Evolutionary conservation across 2,113 vertebrate species (phyloP), one percentile per base, ranked within the genome.

Genomic region (Machaerirhynchus nigripectus): DNA sequence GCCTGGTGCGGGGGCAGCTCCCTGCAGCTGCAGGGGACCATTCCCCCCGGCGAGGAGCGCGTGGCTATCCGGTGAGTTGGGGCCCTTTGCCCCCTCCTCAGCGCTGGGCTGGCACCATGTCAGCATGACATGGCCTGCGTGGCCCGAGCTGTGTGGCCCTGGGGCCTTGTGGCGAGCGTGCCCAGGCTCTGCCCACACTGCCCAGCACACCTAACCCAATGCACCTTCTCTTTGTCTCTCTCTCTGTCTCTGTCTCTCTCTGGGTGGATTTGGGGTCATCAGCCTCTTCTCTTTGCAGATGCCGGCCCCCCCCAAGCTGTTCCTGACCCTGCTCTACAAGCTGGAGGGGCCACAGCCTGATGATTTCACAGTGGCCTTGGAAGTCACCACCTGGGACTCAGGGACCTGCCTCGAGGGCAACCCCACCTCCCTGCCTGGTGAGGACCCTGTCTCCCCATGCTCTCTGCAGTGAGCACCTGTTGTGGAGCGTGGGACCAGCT

Each of bases 251-350:
- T 93, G 19, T 96, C 87, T 96, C 61, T 95, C 35, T 96, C 84
- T 88, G 94, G 96, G 94, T 96, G 96, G 96, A 95, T 88, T 6
- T 86, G 97, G 96, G 96, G 95, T 96, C 82, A 73, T 82, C 95
- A 99, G 99, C 97, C 96, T 99, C 71, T 99, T 99, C 90, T 99
- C 99, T 71, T 97, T 99, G 76, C 98, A 99, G 70, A 91, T 99
- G 16, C 97, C 97, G 0, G 87, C 98, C 11, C 97, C 98, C 0
- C 95, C 98, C 47, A 98, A 84, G 49, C 93, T 98, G 5, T 97
- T 99, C 84, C 92, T 99, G 76, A 98, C 97, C 42, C 30, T 99
- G 42, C 95, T 99, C 39, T 99, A 98, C 87, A 99, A 99, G 96
- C 86, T 98, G 5, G 98, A 98, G 70, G 97, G 73, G 4, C 92